phyloP scores from a whole-genome alignment of 2,113 vertebrate genomes.

The Lophura nycthemera region DNA sequence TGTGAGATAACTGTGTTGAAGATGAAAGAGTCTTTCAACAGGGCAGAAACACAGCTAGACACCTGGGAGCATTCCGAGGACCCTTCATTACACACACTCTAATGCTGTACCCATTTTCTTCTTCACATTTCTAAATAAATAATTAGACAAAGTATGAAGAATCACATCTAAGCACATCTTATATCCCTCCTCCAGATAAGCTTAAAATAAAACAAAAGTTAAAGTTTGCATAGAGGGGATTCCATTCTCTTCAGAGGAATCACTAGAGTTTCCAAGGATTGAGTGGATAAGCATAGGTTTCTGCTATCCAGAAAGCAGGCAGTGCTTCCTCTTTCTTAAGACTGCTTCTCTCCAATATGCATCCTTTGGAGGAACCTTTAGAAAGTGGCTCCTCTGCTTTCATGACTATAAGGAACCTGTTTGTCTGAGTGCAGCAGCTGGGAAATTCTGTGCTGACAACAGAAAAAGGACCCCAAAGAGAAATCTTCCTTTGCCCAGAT shows the following conservation, averaged over 20 bases:
- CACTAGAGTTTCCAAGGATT: neutral
- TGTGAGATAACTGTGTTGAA: neutral
- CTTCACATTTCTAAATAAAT: neutral
- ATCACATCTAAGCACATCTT: neutral
- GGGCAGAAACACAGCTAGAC: neutral
- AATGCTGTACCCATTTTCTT: neutral
- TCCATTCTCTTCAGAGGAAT: neutral
- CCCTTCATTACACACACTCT: neutral
- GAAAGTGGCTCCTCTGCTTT: neutral
- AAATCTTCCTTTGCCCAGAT: neutral
- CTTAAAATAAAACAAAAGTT: neutral
- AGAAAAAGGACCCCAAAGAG: neutral
- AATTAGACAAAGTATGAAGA: neutral
- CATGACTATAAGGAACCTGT: neutral
- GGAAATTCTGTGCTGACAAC: neutral
- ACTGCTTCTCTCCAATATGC: neutral
- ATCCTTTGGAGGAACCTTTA: neutral
- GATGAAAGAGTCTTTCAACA: neutral
- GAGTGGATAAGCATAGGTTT: neutral
- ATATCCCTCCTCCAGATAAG: neutral
- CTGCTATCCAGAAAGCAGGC: neutral
- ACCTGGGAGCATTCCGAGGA: neutral
- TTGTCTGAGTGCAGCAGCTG: neutral
- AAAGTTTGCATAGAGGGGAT: neutral
- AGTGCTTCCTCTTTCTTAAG: rapidly evolving